These are phyloP conservation scores for Tragelaphus scriptus DNA, from an alignment of 2,113 vertebrate genomes.

Conservation along the genomic window DNA sequence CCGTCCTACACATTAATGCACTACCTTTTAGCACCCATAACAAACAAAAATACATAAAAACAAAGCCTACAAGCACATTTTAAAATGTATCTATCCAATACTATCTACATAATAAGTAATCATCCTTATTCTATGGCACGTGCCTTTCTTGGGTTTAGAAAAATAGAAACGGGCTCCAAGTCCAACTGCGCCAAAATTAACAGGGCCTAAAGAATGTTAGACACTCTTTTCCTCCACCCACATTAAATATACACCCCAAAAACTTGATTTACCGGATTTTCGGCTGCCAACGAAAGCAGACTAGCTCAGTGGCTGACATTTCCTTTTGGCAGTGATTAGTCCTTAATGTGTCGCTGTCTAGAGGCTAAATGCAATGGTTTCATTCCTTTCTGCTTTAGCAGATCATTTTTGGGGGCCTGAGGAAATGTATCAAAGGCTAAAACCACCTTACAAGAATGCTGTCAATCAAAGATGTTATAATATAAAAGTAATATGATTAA, in stretches of 20 bases:
- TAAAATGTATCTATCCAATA: neutral
- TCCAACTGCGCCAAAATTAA: constrained; percentile 35
- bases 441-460: constrained; percentile 25
- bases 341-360: constrained; percentile 51
- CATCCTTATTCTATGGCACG: neutral
- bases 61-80: neutral
- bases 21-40: neutral
- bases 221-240: constrained; percentile 43
- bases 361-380: constrained; percentile 35
- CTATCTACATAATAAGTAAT: neutral
- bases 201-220: constrained; percentile 23
- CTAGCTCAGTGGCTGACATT: constrained; percentile 59
- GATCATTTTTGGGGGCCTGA: constrained; percentile 30
- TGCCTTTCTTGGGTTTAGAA: constrained; percentile 20
- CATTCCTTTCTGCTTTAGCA: constrained; percentile 49
- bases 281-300: constrained; percentile 29
- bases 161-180: constrained; percentile 12
- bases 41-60: constrained; percentile 31
- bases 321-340: constrained; percentile 51
- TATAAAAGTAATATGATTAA: constrained; percentile 17
- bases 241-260: constrained; percentile 54
- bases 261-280: constrained; percentile 56
- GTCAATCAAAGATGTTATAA: neutral
- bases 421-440: constrained; percentile 46
- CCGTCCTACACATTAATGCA: neutral